Conservation (phyloP, 1,140 invertebrate genomes). For the Drosophila sucinea region DNA sequence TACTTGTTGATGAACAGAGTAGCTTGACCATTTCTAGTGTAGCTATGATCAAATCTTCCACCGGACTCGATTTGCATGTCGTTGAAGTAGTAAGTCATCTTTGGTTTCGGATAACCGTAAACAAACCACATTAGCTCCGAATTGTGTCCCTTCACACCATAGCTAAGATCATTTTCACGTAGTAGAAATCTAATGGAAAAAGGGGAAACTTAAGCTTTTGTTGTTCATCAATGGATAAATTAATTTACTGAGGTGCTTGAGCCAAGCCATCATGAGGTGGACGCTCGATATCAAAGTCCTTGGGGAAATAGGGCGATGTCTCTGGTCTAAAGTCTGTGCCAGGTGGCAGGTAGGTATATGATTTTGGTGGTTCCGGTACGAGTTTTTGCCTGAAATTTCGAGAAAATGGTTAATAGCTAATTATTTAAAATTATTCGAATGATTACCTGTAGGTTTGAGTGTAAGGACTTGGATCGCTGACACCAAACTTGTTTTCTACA, state of each 20-base stretch:
- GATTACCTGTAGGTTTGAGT: slow-evolving; percentile 88
- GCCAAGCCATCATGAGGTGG: slow-evolving; percentile 92
- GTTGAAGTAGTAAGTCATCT: slow-evolving; percentile 94
- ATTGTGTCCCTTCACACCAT: slow-evolving; percentile 94
- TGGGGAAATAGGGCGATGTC: slow-evolving; percentile 94
- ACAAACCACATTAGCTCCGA: slow-evolving; percentile 95
- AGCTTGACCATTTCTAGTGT: slow-evolving; percentile 94
- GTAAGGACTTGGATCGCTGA: slow-evolving; percentile 97
- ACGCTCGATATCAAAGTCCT: slow-evolving; percentile 94
- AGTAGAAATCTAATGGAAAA: slow-evolving; percentile 87
- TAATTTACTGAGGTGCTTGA: slow-evolving; percentile 87
- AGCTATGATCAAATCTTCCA: slow-evolving; percentile 92
- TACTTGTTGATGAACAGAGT: slow-evolving; percentile 93
- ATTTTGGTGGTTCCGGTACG: slow-evolving; percentile 91
- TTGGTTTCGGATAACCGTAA: slow-evolving; percentile 96
- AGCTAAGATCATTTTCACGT: slow-evolving; percentile 92
- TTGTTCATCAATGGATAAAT: background rate
- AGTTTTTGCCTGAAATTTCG: slow-evolving; percentile 86
- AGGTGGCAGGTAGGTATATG: slow-evolving; percentile 90
- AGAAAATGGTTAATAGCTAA: background rate
- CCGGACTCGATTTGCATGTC: slow-evolving; percentile 91
- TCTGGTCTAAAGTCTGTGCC: slow-evolving; percentile 94
- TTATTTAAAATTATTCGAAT: background rate
- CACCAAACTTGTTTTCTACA: slow-evolving; percentile 98
- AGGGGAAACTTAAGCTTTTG: background rate